Evolutionary conservation across 92 coral and sea anemone species (phyloP).

Genomic region (Actinernus sp.): DNA sequence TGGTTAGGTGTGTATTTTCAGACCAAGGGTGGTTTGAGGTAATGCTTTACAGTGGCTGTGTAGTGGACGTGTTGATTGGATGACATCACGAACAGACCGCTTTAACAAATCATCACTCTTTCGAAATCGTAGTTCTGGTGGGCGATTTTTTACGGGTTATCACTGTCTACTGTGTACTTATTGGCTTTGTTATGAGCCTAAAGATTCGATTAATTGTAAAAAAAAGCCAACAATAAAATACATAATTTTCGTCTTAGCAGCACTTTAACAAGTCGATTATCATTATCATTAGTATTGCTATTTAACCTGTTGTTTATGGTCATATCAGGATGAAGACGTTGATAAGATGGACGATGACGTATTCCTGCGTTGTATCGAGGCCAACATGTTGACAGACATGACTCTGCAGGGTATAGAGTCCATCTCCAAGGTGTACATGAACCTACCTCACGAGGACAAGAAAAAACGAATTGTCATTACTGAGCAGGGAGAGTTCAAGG

Average conservation of each 20-base stretch:
- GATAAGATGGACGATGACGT: slow-evolving; percentile 99
- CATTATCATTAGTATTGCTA: not conserved
- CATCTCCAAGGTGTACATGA: slow-evolving; percentile 97
- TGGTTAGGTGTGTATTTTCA: no score
- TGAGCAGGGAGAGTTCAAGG: slow-evolving; percentile 97
- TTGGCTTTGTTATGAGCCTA: no score
- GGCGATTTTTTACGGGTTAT: no score
- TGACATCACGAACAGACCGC: no score
- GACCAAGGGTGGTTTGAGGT: no score
- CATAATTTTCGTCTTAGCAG: not conserved
- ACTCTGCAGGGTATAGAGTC: slow-evolving; percentile 98
- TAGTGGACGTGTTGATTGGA: no score
- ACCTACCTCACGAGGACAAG: slow-evolving; percentile 95
- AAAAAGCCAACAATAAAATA: no score
- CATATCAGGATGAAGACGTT: slow-evolving; percentile 89
- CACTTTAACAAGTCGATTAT: not conserved
- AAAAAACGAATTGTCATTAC: slow-evolving; percentile 97
- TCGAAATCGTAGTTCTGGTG: no score
- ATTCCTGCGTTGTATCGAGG: slow-evolving; percentile 96
- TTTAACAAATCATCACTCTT: no score
- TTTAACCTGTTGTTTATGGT: not conserved
- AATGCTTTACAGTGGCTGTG: no score
- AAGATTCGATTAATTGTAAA: no score
- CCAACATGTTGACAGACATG: slow-evolving; percentile 99
- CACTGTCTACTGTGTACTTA: no score